phyloP scores from a whole-genome alignment of 64 coral and sea anemone species.

The Cladopsammia gracilis region DNA sequence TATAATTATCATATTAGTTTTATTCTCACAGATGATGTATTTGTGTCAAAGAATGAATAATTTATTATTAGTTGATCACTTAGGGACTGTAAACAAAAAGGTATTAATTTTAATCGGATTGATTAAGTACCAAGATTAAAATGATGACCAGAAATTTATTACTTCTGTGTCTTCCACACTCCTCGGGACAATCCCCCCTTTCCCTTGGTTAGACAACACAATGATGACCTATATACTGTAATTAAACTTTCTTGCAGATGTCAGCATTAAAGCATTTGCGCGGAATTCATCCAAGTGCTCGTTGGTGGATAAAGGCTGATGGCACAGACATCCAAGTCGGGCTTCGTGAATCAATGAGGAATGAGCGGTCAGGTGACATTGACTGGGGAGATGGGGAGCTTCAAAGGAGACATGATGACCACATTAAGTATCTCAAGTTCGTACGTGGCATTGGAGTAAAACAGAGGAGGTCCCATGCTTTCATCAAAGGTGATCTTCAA shows the following conservation, averaged over 20 bases:
- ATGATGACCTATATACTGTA: neutral
- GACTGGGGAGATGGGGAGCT: slow-evolving; percentile 50
- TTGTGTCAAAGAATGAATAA: no score
- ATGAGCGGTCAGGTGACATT: slow-evolving; percentile 50
- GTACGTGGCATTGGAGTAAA: slow-evolving; percentile 29
- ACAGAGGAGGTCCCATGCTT: neutral
- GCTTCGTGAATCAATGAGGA: slow-evolving; percentile 11
- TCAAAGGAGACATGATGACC: neutral
- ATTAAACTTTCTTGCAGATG: slow-evolving; percentile 14
- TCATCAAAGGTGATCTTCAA: slow-evolving; percentile 20
- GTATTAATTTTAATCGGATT: slow-evolving; percentile 13
- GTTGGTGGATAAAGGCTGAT: slow-evolving; percentile 61
- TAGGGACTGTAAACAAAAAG: no score
- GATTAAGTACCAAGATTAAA: no score
- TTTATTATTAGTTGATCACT: no score
- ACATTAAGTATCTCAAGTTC: slow-evolving; percentile 16
- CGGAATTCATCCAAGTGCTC: slow-evolving; percentile 8
- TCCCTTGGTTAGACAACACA: neutral
- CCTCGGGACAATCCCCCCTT: no score
- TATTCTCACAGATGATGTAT: neutral
- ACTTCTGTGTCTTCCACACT: no score
- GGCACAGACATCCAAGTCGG: slow-evolving; percentile 37
- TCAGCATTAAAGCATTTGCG: slow-evolving; percentile 23
- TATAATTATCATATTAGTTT: neutral
- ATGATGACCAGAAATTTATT: no score